phyloP scores from a whole-genome alignment of 2,113 vertebrate genomes.

The Corapipo altera region DNA sequence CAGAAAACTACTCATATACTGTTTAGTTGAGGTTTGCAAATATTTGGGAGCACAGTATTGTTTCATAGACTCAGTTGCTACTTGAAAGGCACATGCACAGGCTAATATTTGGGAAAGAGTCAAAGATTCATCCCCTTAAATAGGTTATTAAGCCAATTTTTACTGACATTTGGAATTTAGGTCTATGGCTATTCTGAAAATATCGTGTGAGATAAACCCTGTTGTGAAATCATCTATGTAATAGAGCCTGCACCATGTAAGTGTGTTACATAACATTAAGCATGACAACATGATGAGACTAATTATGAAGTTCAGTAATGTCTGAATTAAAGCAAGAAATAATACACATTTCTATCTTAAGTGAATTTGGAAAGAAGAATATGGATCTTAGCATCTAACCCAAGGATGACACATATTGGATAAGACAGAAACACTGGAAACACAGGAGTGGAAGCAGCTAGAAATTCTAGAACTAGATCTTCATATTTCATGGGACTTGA shows the following conservation, averaged over 20 bases:
- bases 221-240: not conserved
- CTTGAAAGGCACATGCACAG: not conserved
- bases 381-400: not conserved
- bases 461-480: not conserved
- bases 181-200: not conserved
- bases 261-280: not conserved
- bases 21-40: not conserved
- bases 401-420: not conserved
- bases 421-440: not conserved
- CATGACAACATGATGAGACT: not conserved
- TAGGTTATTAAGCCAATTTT: not conserved
- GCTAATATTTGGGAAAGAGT: not conserved
- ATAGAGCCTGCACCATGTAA: not conserved
- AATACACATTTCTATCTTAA: not conserved
- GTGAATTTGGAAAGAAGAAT: not conserved
- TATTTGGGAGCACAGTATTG: not conserved
- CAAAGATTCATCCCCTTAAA: not conserved
- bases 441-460: accelerated
- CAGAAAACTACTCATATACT: not conserved
- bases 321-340: not conserved
- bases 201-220: not conserved
- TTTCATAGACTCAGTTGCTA: not conserved
- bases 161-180: not conserved
- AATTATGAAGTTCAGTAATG: not conserved
- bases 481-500: not conserved